Conservation (phyloP, 2,888 invertebrate genomes). For the Polydrusus cervinus region DNA sequence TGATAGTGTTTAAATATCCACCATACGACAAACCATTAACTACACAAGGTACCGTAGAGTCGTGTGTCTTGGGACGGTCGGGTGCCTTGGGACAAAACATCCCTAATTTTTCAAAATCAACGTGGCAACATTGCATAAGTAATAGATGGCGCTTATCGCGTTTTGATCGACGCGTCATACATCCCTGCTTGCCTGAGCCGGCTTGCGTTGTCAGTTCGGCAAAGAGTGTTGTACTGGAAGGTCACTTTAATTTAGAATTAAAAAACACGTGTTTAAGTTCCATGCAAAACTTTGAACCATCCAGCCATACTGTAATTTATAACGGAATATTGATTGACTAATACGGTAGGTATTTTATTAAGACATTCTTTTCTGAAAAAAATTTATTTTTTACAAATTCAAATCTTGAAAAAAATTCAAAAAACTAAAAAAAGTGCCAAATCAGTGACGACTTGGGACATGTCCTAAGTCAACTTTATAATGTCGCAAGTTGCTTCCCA, state of each 20-base stretch:
- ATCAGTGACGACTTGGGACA: conserved; percentile 9
- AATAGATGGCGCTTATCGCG: too few relatives aligned
- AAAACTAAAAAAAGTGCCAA: conserved; percentile 6
- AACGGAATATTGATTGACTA: conserved; percentile 8
- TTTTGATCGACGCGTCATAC: too few relatives aligned
- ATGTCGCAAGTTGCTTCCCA: neutral
- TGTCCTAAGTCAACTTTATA: neutral
- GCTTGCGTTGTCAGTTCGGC: neutral
- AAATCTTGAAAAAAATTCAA: neutral
- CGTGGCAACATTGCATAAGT: conserved; percentile 15
- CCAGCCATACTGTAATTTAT: neutral
- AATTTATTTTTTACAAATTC: too few relatives aligned
- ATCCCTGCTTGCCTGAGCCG: too few relatives aligned
- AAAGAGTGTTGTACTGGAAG: neutral
- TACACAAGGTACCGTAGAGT: conserved; percentile 4
- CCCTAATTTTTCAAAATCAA: neutral
- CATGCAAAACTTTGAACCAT: neutral
- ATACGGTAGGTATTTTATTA: neutral
- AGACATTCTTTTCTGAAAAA: conserved; percentile 1
- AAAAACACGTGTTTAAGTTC: neutral
- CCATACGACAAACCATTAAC: too few relatives aligned
- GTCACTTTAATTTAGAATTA: neutral
- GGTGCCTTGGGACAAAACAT: conserved; percentile 15
- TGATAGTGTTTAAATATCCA: too few relatives aligned
- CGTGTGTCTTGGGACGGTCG: neutral